Evolutionary conservation across 2,797 vertebrate genomes (phyloP).

Genomic region (Hydrocynus forskahlii): DNA sequence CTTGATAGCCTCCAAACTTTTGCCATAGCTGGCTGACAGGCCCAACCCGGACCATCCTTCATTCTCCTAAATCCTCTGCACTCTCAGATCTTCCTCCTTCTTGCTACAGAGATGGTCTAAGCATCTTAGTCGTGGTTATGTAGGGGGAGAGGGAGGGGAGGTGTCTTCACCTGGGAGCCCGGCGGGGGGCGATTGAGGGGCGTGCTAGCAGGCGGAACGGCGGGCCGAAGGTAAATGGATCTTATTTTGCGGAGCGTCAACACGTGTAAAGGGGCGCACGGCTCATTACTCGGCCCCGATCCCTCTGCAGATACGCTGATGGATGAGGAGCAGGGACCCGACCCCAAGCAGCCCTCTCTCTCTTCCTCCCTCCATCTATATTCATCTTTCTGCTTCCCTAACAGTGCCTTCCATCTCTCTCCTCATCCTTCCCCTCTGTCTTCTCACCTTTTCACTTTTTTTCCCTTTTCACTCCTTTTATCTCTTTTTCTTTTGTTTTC

Average conservation of each 20-base stretch:
- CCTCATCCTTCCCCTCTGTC: not conserved
- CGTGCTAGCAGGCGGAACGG: conserved; percentile 55
- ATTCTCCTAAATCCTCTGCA: conserved; percentile 33
- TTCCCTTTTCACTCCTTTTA: not conserved
- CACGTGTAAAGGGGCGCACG: conserved; percentile 81
- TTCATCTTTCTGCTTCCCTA: conserved; percentile 33
- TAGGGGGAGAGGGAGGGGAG: conserved; percentile 15
- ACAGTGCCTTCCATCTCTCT: conserved; percentile 31
- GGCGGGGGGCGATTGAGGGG: conserved; percentile 47
- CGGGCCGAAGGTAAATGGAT: conserved; percentile 79
- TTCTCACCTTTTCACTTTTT: not conserved
- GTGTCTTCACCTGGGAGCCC: conserved; percentile 48
- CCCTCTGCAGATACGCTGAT: conserved; percentile 75
- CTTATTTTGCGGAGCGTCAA: conserved; percentile 84
- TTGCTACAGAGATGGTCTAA: conserved; percentile 17
- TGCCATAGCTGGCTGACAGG: conserved; percentile 33
- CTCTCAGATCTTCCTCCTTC: conserved; percentile 12
- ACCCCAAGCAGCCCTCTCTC: conserved; percentile 61
- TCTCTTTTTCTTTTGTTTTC: not conserved
- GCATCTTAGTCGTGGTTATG: conserved; percentile 21
- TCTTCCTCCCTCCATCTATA: conserved; percentile 43
- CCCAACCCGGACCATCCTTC: conserved; percentile 28
- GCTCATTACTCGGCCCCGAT: conserved; percentile 80
- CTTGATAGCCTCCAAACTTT: conserved; percentile 18
- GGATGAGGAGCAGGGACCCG: conserved; percentile 69